Percentiles rank a stretch among this genome's conserved stretches.
Conservation (phyloP, 1,140 invertebrate species). For the Nilaparvata lugens region DNA sequence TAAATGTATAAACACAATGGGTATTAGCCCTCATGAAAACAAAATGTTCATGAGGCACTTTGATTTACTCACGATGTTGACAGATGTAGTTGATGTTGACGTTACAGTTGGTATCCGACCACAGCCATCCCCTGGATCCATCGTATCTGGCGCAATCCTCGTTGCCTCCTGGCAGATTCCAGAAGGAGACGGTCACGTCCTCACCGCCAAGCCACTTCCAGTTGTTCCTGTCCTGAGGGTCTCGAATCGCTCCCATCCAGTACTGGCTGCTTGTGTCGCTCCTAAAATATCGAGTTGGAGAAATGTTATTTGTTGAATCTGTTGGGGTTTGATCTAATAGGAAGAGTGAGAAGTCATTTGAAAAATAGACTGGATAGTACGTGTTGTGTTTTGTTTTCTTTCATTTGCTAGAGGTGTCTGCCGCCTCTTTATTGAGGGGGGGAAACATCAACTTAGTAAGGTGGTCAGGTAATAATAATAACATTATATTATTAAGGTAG, state of each 20-base stretch:
- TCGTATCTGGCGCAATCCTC: constrained; percentile 86
- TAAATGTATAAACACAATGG: neutral
- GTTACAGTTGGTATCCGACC: constrained; percentile 87
- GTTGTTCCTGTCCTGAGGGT: constrained; percentile 62
- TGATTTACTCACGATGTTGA: constrained; percentile 75
- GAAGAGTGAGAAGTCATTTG: too few species aligned
- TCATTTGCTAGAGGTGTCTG: too few species aligned
- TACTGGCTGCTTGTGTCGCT: constrained; percentile 87
- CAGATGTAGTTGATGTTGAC: constrained; percentile 83
- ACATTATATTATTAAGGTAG: too few species aligned
- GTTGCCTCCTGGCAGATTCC: constrained; percentile 75
- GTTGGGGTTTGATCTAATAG: too few species aligned
- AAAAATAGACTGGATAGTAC: too few species aligned
- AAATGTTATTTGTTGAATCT: too few species aligned
- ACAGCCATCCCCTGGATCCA: constrained; percentile 87
- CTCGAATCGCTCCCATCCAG: constrained; percentile 86
- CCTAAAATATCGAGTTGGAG: too few species aligned
- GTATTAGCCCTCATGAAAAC: neutral
- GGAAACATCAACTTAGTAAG: too few species aligned
- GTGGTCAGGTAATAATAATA: too few species aligned
- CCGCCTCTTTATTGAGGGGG: too few species aligned
- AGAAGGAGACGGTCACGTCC: constrained; percentile 84
- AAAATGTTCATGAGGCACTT: too few species aligned
- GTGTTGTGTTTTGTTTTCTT: too few species aligned
- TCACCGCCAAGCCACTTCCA: constrained; percentile 89